These are phyloP conservation scores for Pelobates fuscus DNA, from an alignment of 2,113 vertebrate species.

Conservation along the genomic window DNA sequence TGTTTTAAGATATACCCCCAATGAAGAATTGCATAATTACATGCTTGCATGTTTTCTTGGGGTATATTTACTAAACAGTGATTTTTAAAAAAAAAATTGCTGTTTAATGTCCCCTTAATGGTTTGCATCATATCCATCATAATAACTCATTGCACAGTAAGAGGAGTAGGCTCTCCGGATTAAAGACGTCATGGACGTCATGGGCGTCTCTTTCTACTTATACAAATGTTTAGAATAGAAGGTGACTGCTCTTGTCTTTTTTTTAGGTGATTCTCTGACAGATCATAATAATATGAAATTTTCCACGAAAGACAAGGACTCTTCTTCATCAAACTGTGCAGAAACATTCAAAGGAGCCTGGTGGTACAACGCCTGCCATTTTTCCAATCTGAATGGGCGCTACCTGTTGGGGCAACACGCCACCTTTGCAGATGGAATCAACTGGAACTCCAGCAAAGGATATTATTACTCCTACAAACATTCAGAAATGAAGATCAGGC, in stretches of 20 bases:
- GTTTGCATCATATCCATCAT: no score
- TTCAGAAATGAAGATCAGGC: conserved; percentile 50
- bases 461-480: conserved; percentile 50
- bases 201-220: no score
- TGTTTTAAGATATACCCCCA: no score
- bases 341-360: background rate
- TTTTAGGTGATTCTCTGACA: background rate
- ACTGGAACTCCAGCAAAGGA: conserved; percentile 26
- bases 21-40: no score
- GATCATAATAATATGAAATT: background rate
- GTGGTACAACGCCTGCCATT: conserved; percentile 62
- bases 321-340: background rate
- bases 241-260: conserved; percentile 74
- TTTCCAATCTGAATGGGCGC: conserved; percentile 75
- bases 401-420: conserved; percentile 58
- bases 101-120: no score
- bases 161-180: no score
- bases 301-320: background rate
- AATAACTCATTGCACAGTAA: no score
- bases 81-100: no score
- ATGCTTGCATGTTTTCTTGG: no score
- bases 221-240: conserved; percentile 48
- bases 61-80: no score
- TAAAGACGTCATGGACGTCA: no score
- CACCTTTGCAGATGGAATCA: conserved; percentile 44